These are phyloP conservation scores for Balaeniceps rex DNA, from an alignment of 2,113 vertebrate species.

Conservation along the genomic window DNA sequence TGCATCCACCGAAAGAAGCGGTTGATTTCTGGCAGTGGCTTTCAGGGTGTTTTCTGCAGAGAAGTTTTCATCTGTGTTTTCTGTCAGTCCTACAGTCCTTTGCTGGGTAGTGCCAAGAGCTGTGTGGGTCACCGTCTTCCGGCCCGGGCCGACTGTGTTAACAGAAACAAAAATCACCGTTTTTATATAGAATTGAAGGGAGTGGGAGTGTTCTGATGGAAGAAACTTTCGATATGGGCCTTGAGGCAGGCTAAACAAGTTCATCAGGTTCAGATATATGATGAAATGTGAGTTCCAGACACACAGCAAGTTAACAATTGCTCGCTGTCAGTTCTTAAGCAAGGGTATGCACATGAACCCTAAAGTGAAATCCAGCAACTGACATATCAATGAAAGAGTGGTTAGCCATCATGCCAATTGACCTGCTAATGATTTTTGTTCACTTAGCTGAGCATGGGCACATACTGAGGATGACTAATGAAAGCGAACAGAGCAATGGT, in stretches of 20 bases:
- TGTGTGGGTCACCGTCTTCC: constrained; percentile 75
- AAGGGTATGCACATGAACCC: neutral
- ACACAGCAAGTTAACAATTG: neutral
- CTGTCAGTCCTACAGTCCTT: neutral
- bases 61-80: constrained; percentile 4
- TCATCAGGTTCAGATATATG: neutral
- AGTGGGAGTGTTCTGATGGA: neutral
- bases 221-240: neutral
- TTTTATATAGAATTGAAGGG: neutral
- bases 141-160: constrained; percentile 77
- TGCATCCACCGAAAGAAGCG: constrained; percentile 9
- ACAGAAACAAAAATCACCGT: neutral
- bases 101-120: constrained; percentile 37
- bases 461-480: neutral
- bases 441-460: neutral
- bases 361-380: neutral
- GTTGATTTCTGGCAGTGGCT: constrained; percentile 36
- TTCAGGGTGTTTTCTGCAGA: constrained; percentile 62
- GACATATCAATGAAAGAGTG: neutral
- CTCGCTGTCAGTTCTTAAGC: accelerated
- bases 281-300: neutral
- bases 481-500: neutral
- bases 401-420: neutral
- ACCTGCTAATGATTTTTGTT: neutral
- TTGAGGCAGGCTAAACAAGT: neutral